Percentiles rank a stretch among this genome's conserved stretches.
phyloP scores from a whole-genome alignment of 2,113 vertebrate genomes.

The Tenrec ecaudatus region DNA sequence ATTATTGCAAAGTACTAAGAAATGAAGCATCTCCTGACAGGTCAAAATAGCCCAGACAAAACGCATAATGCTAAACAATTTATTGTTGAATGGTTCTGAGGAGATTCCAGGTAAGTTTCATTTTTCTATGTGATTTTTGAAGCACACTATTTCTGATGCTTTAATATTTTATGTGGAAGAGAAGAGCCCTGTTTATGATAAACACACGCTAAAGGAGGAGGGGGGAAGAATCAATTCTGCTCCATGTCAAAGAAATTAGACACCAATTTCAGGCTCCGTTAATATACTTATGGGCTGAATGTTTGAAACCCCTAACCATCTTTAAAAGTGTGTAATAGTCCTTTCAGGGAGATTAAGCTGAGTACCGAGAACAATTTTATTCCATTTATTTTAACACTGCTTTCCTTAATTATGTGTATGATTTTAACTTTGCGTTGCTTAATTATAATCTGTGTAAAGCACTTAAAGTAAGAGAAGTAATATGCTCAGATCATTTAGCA shows the following conservation, averaged over 20 bases:
- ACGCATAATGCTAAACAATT: neutral
- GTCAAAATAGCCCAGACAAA: conserved; percentile 8
- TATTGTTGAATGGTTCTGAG: neutral
- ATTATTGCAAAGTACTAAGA: conserved; percentile 16
- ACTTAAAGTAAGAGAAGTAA: conserved; percentile 63
- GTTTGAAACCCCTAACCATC: conserved; percentile 30
- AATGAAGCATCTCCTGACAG: neutral
- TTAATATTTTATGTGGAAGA: conserved; percentile 55
- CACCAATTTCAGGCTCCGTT: conserved; percentile 11
- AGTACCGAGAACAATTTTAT: conserved; percentile 72
- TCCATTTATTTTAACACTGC: conserved; percentile 59
- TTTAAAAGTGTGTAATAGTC: conserved; percentile 60
- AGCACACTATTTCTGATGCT: neutral
- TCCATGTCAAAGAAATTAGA: conserved; percentile 68
- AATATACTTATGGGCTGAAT: conserved; percentile 13
- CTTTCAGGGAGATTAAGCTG: conserved; percentile 48
- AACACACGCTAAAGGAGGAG: conserved; percentile 49
- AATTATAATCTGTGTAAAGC: conserved; percentile 72
- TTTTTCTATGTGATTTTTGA: conserved; percentile 40
- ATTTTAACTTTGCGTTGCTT: conserved; percentile 70
- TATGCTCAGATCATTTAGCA: conserved; percentile 71
- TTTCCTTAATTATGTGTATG: conserved; percentile 75
- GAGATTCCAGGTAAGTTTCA: neutral
- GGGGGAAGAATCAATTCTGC: conserved; percentile 50
- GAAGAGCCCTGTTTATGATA: conserved; percentile 47